Evolutionary conservation across 1,140 invertebrate species (phyloP), one percentile per base, ranked within the genome.

Genomic region (Thalassaphorura encarpata): DNA sequence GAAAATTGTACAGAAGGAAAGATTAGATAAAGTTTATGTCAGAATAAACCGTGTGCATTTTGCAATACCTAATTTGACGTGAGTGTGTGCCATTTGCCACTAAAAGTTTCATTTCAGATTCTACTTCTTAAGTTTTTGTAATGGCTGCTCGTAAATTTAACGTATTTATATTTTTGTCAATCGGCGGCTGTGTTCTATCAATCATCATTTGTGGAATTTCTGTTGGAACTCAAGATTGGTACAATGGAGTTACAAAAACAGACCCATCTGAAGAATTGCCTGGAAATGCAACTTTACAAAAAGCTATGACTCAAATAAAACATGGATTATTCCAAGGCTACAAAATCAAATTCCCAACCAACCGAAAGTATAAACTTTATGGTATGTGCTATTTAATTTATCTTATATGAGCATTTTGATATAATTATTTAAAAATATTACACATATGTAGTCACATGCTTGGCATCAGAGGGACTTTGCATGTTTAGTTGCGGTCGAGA

Each of bases 401-500:
- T 8, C 26, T 6, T 26, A 23, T 13, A 23, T 8, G 4, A 48
- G 8, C 19, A 27, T 23, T 6, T 13, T 48, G 13, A 5, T 6
- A 27, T 48, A 24, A 13, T 23, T 23, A 4, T 15, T 13, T 27
- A 23, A 6, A 23, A 24, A 48, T 23, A 26, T 48, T 29, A 6
- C n/a, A n/a, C n/a, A 23, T 23, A 5, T 48, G 13, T 19, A 23
- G 11, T n/a, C 33, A 4, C 33, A 19, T 21, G 15, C 26, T 52
- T 28, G 5, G 13, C 23, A 56, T 45, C 49, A 4, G 36, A n/a
- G 6, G 33, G n/a, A 26, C 3, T 41, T 29, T 49, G 45, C 19
- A 56, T 56, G 54, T 50, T 16, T 21, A 56, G 54, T 24, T 56
- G 54, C 29, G 54, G 54, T 3, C 2, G 39, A 3, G 27, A 40